These are phyloP conservation scores for Drosophila biarmipes DNA, from an alignment of 1,140 invertebrate species.

Conservation along the genomic window DNA sequence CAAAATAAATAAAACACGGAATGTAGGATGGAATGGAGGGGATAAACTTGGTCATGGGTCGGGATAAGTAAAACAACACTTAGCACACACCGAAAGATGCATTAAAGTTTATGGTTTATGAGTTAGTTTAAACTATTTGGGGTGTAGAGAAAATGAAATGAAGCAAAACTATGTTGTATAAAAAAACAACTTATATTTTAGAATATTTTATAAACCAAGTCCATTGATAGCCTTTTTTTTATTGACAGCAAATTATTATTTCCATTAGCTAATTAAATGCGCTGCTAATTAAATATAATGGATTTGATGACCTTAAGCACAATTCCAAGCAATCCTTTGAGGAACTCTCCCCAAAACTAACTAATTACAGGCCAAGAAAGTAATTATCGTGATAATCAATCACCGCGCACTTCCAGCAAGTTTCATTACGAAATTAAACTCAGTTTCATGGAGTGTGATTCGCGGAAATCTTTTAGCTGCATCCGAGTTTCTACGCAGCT, in stretches of 20 bases:
- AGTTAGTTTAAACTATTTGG: not conserved
- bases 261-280: not conserved
- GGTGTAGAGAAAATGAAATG: not conserved
- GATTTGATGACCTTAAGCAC: not conserved
- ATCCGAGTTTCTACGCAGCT: constrained; percentile 13
- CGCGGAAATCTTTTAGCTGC: constrained; percentile 18
- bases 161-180: no score
- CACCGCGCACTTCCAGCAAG: constrained; percentile 7
- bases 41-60: not conserved
- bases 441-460: constrained; percentile 29
- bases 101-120: constrained; percentile 3
- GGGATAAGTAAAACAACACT: constrained; percentile 10
- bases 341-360: not conserved
- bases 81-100: constrained; percentile 16
- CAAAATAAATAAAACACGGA: constrained; percentile 18
- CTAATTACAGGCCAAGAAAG: constrained; percentile 15
- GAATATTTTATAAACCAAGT: not conserved
- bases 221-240: not conserved
- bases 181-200: no score
- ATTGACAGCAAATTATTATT: not conserved
- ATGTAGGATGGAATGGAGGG: not conserved
- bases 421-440: constrained; percentile 44
- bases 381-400: constrained; percentile 40
- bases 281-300: not conserved
- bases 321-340: not conserved